These are phyloP conservation scores for Sebastes hubbsi DNA, from an alignment of 2,797 vertebrate genomes.

Conservation along the genomic window DNA sequence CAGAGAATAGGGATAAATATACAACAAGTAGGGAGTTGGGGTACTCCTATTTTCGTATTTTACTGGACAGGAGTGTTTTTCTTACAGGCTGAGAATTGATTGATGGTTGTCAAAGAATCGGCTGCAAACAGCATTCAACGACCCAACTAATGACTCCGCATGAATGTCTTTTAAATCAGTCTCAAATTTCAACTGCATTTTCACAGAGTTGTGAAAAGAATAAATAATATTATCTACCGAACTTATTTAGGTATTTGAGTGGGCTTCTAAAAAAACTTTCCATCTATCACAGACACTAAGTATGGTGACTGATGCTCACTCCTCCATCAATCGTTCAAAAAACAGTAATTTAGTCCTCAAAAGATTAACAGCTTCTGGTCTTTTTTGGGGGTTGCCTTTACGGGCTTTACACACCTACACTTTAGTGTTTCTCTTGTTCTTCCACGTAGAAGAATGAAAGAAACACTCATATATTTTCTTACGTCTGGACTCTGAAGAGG, in stretches of 20 bases:
- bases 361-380: not conserved
- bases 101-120: not conserved
- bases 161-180: not conserved
- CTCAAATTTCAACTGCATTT: not conserved
- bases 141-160: not conserved
- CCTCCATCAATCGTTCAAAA: not conserved
- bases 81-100: not conserved
- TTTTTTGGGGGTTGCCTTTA: not conserved
- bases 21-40: not conserved
- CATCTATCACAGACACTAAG: not conserved
- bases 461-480: not conserved
- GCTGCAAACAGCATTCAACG: not conserved
- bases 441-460: not conserved
- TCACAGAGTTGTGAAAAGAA: not conserved
- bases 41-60: not conserved
- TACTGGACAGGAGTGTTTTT: not conserved
- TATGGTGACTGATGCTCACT: not conserved
- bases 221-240: not conserved
- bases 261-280: not conserved
- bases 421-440: not conserved
- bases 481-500: not conserved
- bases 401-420: not conserved
- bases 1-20: constrained; percentile 3
- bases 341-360: not conserved
- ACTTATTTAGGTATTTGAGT: not conserved